Conservation (phyloP, 2,113 vertebrate species). For the Hystrix brachyura region DNA sequence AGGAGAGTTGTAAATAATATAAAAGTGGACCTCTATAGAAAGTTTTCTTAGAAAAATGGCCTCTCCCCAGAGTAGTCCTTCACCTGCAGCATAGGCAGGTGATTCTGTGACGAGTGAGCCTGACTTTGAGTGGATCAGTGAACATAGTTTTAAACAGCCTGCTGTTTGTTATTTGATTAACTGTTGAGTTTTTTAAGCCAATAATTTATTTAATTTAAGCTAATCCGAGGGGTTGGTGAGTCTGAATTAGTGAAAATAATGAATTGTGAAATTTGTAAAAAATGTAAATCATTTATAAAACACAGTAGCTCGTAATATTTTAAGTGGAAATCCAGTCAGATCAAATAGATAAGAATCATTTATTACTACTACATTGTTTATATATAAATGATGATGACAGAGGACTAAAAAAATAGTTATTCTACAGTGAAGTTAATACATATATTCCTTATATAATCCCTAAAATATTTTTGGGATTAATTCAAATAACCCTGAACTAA, state of each 20-base stretch:
- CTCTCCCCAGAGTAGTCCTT: background rate
- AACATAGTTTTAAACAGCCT: background rate
- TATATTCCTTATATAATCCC: background rate
- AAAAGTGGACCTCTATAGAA: background rate
- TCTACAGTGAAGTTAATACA: background rate
- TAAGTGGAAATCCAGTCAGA: background rate
- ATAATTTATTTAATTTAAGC: conserved; percentile 59
- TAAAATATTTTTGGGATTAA: conserved; percentile 6
- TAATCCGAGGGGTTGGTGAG: background rate
- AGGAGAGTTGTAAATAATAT: background rate
- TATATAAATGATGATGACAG: background rate
- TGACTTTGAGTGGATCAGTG: background rate
- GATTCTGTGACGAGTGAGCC: background rate
- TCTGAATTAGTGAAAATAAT: conserved; percentile 21
- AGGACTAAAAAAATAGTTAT: background rate
- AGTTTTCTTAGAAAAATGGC: background rate
- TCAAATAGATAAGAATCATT: conserved; percentile 1
- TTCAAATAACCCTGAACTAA: background rate
- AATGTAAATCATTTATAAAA: background rate
- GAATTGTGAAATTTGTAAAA: background rate
- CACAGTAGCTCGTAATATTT: background rate
- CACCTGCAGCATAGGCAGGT: background rate
- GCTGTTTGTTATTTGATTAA: conserved; percentile 41
- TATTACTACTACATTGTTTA: background rate
- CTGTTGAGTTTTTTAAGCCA: conserved; percentile 24